Evolutionary conservation across 2,797 vertebrate genomes (phyloP), one percentile per base, ranked within the genome.

Genomic region (Epinephelus coioides): DNA sequence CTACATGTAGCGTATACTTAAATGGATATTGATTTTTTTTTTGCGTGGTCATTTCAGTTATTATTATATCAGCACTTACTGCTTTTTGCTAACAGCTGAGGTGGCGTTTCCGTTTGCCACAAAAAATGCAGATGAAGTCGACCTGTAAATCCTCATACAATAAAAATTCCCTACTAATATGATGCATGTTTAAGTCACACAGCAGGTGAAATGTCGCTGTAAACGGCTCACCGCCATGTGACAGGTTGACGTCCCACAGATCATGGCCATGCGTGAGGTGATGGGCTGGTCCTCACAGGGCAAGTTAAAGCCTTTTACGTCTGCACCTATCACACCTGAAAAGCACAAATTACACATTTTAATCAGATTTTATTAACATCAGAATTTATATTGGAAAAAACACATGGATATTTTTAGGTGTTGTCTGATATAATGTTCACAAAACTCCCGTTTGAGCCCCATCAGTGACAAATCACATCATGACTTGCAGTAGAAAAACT

Each of bases 191-290:
- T 6, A 30, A 30, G 27, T 30, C 27, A 30, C 27, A 30, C 5
- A 30, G 27, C 43, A 66, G 60, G 43, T 65, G n/a, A 70, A 17
- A 3, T 27, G 43, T 27, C 47, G 49, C 50, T 10, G n/a, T 21
- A 11, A 62, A 55, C 14, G 83, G 93, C 97, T 95, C 91, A 99
- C 98, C 86, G 95, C 98, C 98, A 99, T 98, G 95, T 99, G 98
- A 93, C 98, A 99, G 1, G 98, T 97, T 30, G 98, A 99, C 11
- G 98, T 99, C 84, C 98, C 98, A 83, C 98, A 99, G 93, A 99
- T 97, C 93, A 99, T 78, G 19, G 97, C 98, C 86, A 98, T 73
- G 55, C 98, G 96, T 21, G 97, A 94, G 0, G 97, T 97, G 92
- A 99, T 92, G 10, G 97, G 96, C 86, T 93, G 95, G 67, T 95